These are phyloP conservation scores for Dorcus hopei DNA, from an alignment of 2,888 invertebrate species.

Conservation along the genomic window DNA sequence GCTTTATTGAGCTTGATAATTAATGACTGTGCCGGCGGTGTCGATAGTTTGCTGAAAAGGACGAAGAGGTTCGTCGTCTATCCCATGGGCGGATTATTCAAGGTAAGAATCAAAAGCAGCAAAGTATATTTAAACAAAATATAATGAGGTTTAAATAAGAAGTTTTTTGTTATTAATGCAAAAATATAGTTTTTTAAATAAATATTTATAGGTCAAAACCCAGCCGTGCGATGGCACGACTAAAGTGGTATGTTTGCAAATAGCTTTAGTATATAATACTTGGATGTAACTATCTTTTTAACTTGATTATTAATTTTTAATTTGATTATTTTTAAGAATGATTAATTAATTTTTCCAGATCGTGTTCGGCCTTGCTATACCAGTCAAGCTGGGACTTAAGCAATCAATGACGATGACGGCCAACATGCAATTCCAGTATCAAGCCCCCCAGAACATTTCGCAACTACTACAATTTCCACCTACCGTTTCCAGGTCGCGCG, in stretches of 20 bases:
- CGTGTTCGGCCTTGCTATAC: constrained; percentile 57
- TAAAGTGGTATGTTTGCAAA: too few species aligned
- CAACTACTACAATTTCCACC: constrained; percentile 39
- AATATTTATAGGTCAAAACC: too few species aligned
- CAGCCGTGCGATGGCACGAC: too few species aligned
- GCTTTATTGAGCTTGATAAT: too few species aligned
- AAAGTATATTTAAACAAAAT: not conserved
- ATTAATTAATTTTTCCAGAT: constrained; percentile 49
- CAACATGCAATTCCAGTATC: constrained; percentile 66
- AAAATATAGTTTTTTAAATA: too few species aligned
- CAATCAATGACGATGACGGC: constrained; percentile 56
- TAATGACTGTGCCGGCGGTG: not conserved
- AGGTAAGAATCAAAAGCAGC: constrained; percentile 3
- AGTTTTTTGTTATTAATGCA: too few species aligned
- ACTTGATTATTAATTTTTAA: too few species aligned
- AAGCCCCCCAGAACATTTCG: constrained; percentile 36
- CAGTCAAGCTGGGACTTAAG: constrained; percentile 54
- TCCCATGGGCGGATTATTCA: constrained; percentile 11
- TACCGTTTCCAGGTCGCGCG: constrained; percentile 31
- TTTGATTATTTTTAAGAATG: too few species aligned
- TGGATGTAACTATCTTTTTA: too few species aligned
- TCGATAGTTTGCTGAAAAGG: constrained; percentile 1
- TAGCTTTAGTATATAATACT: too few species aligned
- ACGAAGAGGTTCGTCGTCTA: constrained; percentile 13
- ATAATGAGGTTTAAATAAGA: too few species aligned